Evolutionary conservation across 2,113 vertebrate species (phyloP).

Genomic region (Ascaphus truei): DNA sequence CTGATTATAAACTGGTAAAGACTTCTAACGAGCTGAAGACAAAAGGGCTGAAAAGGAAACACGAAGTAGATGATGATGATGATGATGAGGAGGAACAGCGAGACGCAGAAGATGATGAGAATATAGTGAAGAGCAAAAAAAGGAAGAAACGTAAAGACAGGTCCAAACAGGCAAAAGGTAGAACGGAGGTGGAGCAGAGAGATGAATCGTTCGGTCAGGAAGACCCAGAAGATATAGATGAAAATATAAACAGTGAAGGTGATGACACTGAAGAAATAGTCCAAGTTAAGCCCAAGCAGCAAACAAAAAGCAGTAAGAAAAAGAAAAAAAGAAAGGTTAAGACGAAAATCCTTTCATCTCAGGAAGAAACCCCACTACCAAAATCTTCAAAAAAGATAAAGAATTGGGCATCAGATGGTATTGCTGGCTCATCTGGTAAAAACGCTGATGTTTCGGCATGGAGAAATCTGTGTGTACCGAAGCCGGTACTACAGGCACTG

Average conservation of each 20-base stretch:
- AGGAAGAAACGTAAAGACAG: slow-evolving; percentile 41
- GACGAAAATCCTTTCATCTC: slow-evolving; percentile 30
- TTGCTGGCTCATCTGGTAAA: slow-evolving; percentile 47
- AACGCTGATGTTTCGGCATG: slow-evolving; percentile 78
- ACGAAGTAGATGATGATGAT: slow-evolving; percentile 5
- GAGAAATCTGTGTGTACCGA: slow-evolving; percentile 87
- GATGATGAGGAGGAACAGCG: slow-evolving; percentile 17
- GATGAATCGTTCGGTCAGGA: not conserved
- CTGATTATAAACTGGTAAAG: slow-evolving; percentile 75
- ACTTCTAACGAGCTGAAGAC: slow-evolving; percentile 49
- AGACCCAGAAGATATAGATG: not conserved
- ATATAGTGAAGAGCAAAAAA: slow-evolving; percentile 42
- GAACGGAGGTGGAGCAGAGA: not conserved
- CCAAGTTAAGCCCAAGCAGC: not conserved
- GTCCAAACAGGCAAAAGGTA: not conserved
- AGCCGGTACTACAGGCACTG: slow-evolving; percentile 76
- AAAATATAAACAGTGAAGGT: not conserved
- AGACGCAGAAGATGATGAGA: slow-evolving; percentile 52
- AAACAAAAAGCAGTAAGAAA: slow-evolving; percentile 38
- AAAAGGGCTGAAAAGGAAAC: slow-evolving; percentile 65
- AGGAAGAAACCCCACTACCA: slow-evolving; percentile 22
- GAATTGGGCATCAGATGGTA: slow-evolving; percentile 73
- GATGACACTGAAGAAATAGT: not conserved
- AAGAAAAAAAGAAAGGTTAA: slow-evolving; percentile 61
- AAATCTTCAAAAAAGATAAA: slow-evolving; percentile 62